These are phyloP conservation scores for Pandion haliaetus DNA, from an alignment of 2,113 vertebrate species.

Conservation along the genomic window DNA sequence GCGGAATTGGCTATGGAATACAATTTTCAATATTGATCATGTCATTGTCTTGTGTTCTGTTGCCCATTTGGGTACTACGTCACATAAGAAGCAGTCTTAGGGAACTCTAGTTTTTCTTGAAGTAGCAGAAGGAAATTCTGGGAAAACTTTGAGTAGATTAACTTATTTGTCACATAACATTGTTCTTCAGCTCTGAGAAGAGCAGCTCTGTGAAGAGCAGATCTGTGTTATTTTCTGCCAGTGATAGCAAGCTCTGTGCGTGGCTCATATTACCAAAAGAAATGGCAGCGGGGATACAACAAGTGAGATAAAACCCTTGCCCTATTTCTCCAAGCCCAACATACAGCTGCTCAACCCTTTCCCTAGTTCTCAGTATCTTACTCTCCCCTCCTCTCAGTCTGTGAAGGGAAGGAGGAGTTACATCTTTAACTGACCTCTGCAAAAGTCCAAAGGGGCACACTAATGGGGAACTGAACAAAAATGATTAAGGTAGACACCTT, in stretches of 20 bases:
- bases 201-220: neutral
- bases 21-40: neutral
- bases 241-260: accelerated
- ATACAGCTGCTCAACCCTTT: neutral
- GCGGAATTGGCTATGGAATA: neutral
- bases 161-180: neutral
- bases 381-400: neutral
- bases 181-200: neutral
- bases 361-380: neutral
- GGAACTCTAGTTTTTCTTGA: neutral
- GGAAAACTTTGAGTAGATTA: neutral
- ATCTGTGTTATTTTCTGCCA: neutral
- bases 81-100: neutral
- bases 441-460: neutral
- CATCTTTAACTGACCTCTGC: neutral
- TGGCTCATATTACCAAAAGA: accelerated
- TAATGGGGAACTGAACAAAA: neutral
- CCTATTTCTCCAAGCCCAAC: neutral
- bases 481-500: neutral
- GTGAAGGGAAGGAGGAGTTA: neutral
- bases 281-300: neutral
- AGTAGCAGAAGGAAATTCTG: neutral
- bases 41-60: neutral
- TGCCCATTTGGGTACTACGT: neutral
- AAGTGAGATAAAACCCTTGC: neutral